Base-by-base conservation (phyloP, 2,113 vertebrate species). In the Trichomycterus rosablanca region DNA sequence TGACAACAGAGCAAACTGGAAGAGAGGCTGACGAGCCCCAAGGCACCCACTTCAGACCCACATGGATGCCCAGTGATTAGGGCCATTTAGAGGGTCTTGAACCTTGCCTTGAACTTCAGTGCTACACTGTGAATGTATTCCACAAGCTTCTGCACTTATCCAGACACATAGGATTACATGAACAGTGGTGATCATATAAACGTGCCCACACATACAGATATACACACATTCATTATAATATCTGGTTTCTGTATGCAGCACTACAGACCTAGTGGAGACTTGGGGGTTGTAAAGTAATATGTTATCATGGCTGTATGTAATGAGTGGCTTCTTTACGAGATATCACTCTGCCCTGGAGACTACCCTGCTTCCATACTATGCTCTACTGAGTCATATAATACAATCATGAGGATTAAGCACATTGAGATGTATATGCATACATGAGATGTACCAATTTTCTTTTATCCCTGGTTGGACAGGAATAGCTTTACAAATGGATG, bases 41-140 rank as follows among this genome's bases (percentile, higher is more conserved):
- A 68, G 45, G 70, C 79, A 78, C 70, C 74, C 76, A 75, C 76
- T 75, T 67, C 51, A 65, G 82, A 82, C 82, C 78, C 78, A 63
- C 75, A 52, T 5, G 63, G 73, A 83, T 74, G 68, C 68, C 83
- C 77, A 74, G 76, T 75, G 77, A 72, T 63, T 68, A 48, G 32
- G 59, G 74, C 75, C 82, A 86, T 81, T 84, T 82, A 85, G 76
- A 81, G 55, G 67, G 72, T 76, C 81, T 79, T 75, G 79, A 82
- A 79, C 64, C 76, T 77, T 78, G 76, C 73, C 72, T 64, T 63
- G 68, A 67, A 66, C 69, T 71, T 52, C 73, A 37, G 19, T 40
- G 62, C 63, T 72, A 67, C 73, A 82, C 76, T 78, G 60, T 72
- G 80, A 80, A 80, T 76, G 80, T 76, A 73, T 69, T 78, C 77